Conservation (phyloP, 1,140 invertebrate genomes). For the Frieseomelitta varia region DNA sequence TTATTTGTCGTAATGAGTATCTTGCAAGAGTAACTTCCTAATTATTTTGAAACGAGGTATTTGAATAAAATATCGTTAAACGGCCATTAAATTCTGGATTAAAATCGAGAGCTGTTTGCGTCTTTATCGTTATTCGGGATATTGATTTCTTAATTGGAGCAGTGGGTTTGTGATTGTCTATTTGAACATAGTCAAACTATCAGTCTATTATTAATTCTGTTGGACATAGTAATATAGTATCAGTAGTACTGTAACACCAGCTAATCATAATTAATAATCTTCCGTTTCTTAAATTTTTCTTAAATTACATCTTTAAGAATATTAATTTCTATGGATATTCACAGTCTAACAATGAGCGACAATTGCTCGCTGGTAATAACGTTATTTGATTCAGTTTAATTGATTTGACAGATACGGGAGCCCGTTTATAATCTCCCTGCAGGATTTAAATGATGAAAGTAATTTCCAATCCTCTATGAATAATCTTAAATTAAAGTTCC, state of each 20-base stretch:
- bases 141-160: background rate
- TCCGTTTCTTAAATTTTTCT: too few species aligned
- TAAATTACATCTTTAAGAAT: too few species aligned
- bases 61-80: background rate
- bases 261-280: too few species aligned
- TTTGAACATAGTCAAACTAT: background rate
- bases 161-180: background rate
- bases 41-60: background rate
- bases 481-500: background rate
- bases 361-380: too few species aligned
- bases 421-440: too few species aligned
- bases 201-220: background rate
- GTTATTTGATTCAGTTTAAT: too few species aligned
- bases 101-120: background rate
- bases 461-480: background rate
- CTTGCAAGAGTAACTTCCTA: background rate
- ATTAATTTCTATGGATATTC: too few species aligned
- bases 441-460: background rate
- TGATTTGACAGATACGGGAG: too few species aligned
- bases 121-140: background rate
- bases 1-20: background rate
- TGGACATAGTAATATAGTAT: too few species aligned
- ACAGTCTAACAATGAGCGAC: too few species aligned
- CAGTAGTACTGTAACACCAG: too few species aligned
- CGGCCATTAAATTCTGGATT: background rate